These are phyloP conservation scores for Cacatua alba DNA, from an alignment of 2,113 vertebrate genomes.

Conservation along the genomic window DNA sequence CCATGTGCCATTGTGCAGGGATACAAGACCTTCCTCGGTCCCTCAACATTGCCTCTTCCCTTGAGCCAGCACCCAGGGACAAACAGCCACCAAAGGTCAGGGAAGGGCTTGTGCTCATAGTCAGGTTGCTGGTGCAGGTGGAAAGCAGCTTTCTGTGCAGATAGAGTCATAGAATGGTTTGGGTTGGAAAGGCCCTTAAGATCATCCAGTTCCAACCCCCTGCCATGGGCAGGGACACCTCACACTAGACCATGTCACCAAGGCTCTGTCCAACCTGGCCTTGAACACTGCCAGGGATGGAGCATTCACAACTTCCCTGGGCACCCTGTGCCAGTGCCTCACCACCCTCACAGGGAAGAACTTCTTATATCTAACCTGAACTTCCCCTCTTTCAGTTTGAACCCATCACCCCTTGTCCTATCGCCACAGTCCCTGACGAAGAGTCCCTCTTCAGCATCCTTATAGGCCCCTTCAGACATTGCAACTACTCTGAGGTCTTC, in stretches of 20 bases:
- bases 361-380: not conserved
- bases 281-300: not conserved
- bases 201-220: not conserved
- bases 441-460: not conserved
- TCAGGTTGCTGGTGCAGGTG: not conserved
- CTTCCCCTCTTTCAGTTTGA: not conserved
- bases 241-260: not conserved
- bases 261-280: not conserved
- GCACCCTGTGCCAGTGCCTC: not conserved
- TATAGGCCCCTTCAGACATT: not conserved
- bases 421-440: not conserved
- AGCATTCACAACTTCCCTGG: not conserved
- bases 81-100: not conserved
- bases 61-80: not conserved
- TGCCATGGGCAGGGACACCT: not conserved
- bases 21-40: rapidly evolving
- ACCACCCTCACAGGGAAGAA: not conserved
- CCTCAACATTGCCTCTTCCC: not conserved
- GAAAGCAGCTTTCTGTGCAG: not conserved
- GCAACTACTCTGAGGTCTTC: not conserved
- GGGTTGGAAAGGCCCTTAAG: not conserved
- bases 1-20: not conserved
- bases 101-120: not conserved
- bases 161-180: not conserved
- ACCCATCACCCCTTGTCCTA: not conserved